Conservation (phyloP, 2,797 vertebrate species). For the Leptoclinus maculatus region DNA sequence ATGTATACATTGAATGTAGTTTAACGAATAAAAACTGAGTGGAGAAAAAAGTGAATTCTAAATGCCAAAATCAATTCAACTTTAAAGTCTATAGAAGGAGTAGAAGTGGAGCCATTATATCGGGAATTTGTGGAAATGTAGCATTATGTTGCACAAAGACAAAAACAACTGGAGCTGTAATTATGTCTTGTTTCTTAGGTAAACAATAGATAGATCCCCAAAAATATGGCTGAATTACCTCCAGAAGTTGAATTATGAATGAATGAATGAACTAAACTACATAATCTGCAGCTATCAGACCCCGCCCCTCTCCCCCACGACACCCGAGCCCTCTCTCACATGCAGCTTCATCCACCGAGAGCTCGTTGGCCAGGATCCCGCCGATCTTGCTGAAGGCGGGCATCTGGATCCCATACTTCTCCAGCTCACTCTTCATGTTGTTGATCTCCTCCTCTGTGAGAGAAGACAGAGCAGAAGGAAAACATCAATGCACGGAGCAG, state of each 20-base stretch:
- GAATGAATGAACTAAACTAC: neutral
- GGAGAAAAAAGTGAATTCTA: neutral
- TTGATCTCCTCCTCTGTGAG: constrained; percentile 96
- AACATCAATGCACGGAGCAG: constrained; percentile 19
- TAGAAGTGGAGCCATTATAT: neutral
- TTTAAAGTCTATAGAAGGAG: neutral
- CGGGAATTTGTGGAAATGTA: neutral
- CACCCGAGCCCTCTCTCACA: constrained; percentile 80
- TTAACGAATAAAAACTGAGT: neutral
- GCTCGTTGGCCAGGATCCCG: constrained; percentile 96
- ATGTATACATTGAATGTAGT: too few species aligned
- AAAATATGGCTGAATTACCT: neutral
- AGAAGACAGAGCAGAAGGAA: constrained; percentile 45
- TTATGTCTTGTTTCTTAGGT: neutral
- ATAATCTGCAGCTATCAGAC: neutral
- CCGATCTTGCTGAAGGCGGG: constrained; percentile 99
- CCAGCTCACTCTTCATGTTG: constrained; percentile 98
- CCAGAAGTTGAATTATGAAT: neutral
- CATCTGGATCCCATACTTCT: constrained; percentile 99
- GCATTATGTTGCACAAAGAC: neutral
- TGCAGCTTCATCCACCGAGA: constrained; percentile 98
- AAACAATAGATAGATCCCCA: neutral
- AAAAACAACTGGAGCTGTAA: neutral
- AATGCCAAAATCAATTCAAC: neutral
- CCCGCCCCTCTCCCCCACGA: constrained; percentile 16